These are phyloP conservation scores for Conger conger DNA, from an alignment of 2,113 vertebrate genomes.

Conservation along the genomic window DNA sequence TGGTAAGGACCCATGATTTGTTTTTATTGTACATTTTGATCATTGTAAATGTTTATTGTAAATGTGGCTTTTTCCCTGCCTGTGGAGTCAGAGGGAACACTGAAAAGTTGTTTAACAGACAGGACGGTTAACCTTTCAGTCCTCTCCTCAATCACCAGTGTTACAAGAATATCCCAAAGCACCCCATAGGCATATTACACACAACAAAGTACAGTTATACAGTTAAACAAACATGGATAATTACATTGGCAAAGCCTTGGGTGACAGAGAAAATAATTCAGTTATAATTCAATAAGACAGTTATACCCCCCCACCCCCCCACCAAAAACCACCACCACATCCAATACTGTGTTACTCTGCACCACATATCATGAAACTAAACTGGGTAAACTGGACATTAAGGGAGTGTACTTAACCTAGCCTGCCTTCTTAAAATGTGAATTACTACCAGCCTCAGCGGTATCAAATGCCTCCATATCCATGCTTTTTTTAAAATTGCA, in stretches of 20 bases:
- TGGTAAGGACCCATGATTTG: neutral
- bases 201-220: neutral
- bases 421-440: neutral
- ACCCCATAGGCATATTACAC: neutral
- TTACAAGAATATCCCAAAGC: neutral
- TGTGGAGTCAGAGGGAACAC: neutral
- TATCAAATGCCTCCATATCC: neutral
- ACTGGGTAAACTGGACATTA: neutral
- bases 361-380: neutral
- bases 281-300: too few relatives aligned
- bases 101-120: neutral
- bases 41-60: neutral
- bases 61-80: neutral
- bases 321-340: neutral
- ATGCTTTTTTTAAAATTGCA: neutral
- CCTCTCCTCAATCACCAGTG: neutral
- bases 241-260: neutral
- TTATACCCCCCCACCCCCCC: neutral
- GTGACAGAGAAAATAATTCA: neutral
- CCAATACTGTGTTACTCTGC: neutral
- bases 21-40: neutral
- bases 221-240: neutral
- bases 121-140: neutral
- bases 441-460: neutral
- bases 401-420: neutral